Base-by-base conservation (phyloP, 2,797 vertebrate genomes). In the Zonotrichia albicollis region DNA sequence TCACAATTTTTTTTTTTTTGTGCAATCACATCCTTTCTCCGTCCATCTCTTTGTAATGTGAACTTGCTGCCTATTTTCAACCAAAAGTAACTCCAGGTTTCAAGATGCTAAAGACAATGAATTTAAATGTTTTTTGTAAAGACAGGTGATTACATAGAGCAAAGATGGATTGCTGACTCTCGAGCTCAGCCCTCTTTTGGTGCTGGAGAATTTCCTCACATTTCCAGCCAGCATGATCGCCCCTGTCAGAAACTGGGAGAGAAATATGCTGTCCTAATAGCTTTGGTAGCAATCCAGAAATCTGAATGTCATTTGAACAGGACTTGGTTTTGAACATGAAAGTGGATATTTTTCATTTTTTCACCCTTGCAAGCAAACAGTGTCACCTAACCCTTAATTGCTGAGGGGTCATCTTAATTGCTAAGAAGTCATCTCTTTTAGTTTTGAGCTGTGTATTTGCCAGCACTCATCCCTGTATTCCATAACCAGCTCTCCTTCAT, bases 141-240 rank as follows among this genome's bases (percentile, higher is more conserved):
- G 64, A 25, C 14, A 27, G 23, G 9, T 57, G 72, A 38, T 90
- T 34, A 84, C 13, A 38, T 3, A 30, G 45, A 74, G 36, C n/a
- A n/a, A 84, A 20, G 74, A 48, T 34, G 34, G 34, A 14, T 34
- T 61, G 12, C 29, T 45, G 18, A 34, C 16, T 82, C 40, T 70
- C 1, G 1, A 83, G 27, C 42, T 77, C 17, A 70, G 64, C 60
- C 40, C 29, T 87, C 42, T 7, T 23, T 58, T 1, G 0, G 11
- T 67, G 17, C 71, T 85, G 53, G 45, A 71, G 50, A 71, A 54
- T 65, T 80, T 91, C 25, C 42, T 11, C 10, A 16, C 1, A 0
- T 64, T 83, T 23, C 16, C 57, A 64, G 34, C 15, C 1, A 4
- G 11, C 2, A 9, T 54, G 25, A 38, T 73, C 0, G 0, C 4